Evolutionary conservation across 2,113 vertebrate genomes (phyloP).

Genomic region (Crotalus tigris): DNA sequence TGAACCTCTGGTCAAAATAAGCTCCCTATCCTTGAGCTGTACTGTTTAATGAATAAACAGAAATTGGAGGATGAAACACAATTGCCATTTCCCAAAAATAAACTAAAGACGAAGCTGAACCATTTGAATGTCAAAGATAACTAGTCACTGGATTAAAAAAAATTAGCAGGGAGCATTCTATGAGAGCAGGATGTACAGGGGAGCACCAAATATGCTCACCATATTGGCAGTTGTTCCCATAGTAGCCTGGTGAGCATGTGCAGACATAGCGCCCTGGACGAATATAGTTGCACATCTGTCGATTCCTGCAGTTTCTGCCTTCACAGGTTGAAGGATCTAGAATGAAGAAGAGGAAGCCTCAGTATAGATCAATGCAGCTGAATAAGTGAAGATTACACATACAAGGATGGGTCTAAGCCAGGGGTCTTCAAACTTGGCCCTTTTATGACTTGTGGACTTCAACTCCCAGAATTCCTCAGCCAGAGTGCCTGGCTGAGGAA

Average conservation of each 20-base stretch:
- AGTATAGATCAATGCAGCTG: neutral
- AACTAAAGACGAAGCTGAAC: neutral
- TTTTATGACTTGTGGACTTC: too few relatives aligned
- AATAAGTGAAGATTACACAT: neutral
- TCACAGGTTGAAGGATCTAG: conserved; percentile 60
- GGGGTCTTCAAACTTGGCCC: neutral
- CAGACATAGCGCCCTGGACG: conserved; percentile 69
- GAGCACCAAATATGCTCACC: conserved; percentile 39
- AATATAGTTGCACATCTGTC: conserved; percentile 69
- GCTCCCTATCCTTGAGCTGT: neutral
- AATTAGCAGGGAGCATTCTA: neutral
- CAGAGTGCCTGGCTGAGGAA: too few relatives aligned
- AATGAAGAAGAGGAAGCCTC: neutral
- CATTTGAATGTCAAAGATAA: neutral
- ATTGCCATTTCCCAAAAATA: neutral
- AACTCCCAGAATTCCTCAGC: too few relatives aligned
- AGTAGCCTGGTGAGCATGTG: conserved; percentile 77
- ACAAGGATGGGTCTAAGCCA: neutral
- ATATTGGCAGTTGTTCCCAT: conserved; percentile 77
- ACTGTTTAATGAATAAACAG: neutral
- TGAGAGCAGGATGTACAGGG: neutral
- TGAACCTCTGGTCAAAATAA: neutral
- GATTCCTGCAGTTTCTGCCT: conserved; percentile 65
- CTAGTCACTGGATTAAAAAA: neutral
- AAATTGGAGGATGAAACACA: neutral